Conservation (phyloP, 1,140 invertebrate genomes). For the Drosophila insularis region DNA sequence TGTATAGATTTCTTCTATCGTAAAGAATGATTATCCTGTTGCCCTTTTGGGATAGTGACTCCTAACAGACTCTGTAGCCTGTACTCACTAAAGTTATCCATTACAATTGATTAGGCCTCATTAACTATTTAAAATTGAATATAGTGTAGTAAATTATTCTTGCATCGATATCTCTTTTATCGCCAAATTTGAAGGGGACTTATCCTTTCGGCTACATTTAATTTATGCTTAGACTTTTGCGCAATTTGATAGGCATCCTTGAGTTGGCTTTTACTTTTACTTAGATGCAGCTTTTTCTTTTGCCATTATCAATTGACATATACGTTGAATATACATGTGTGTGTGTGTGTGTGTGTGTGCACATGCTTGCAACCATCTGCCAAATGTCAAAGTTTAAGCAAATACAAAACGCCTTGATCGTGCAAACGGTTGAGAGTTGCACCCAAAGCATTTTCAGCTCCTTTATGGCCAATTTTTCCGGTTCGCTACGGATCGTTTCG, state of each 20-base stretch:
- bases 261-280: slow-evolving; percentile 43
- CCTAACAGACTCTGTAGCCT: no score
- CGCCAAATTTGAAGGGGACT: background rate
- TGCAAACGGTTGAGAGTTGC: slow-evolving; percentile 63
- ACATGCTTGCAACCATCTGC: slow-evolving; percentile 44
- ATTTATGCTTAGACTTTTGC: slow-evolving; percentile 1
- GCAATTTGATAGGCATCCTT: slow-evolving; percentile 26
- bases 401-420: slow-evolving; percentile 68
- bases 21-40: no score
- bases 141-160: no score
- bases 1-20: no score
- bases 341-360: slow-evolving; percentile 1
- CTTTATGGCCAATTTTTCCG: slow-evolving; percentile 14
- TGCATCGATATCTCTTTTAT: no score
- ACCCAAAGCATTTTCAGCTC: slow-evolving; percentile 62
- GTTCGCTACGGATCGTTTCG: background rate
- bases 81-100: no score
- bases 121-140: no score
- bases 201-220: background rate
- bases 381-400: slow-evolving; percentile 78
- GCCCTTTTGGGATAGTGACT: no score
- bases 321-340: slow-evolving; percentile 42
- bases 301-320: slow-evolving; percentile 38
- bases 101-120: no score
- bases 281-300: slow-evolving; percentile 61